phyloP scores from a whole-genome alignment of 2,797 vertebrate genomes.

The Muraenolepis orangiensis region DNA sequence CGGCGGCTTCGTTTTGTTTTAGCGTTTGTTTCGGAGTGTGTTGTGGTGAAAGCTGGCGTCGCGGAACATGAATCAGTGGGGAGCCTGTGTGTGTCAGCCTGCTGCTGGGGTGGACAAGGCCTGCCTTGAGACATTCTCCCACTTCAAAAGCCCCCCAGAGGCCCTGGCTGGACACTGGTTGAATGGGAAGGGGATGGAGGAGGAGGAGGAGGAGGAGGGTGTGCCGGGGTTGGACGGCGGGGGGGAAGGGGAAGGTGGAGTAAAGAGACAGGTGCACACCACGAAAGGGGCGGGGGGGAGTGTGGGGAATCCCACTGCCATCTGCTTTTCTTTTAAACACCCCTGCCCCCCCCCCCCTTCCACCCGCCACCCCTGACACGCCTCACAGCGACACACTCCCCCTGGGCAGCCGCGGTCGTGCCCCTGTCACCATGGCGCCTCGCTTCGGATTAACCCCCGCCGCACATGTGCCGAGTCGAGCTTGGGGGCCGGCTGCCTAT shows the following conservation, averaged over 20 bases:
- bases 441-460: slow-evolving; percentile 68
- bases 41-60: slow-evolving; percentile 33
- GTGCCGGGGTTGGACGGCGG: slow-evolving; percentile 19
- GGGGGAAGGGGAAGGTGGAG: slow-evolving; percentile 47
- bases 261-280: slow-evolving; percentile 77
- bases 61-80: slow-evolving; percentile 51
- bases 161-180: slow-evolving; percentile 68
- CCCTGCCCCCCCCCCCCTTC: slow-evolving; percentile 65
- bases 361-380: slow-evolving; percentile 58
- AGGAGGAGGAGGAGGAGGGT: slow-evolving; percentile 49
- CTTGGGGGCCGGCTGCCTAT: slow-evolving; percentile 63
- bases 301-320: slow-evolving; percentile 67
- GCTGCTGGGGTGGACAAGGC: slow-evolving; percentile 47
- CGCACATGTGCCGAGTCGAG: slow-evolving; percentile 76
- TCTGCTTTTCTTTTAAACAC: slow-evolving; percentile 76
- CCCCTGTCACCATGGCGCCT: slow-evolving; percentile 71
- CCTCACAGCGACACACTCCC: slow-evolving; percentile 68
- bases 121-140: slow-evolving; percentile 72
- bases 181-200: slow-evolving; percentile 64
- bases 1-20: slow-evolving; percentile 16
- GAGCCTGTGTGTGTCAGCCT: slow-evolving; percentile 43
- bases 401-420: slow-evolving; percentile 11
- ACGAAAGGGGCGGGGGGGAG: slow-evolving; percentile 34
- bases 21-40: slow-evolving; percentile 34
- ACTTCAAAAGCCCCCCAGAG: slow-evolving; percentile 71